Evolutionary conservation across 2,888 invertebrate genomes (phyloP).

Genomic region (Scaeva pyrastri): DNA sequence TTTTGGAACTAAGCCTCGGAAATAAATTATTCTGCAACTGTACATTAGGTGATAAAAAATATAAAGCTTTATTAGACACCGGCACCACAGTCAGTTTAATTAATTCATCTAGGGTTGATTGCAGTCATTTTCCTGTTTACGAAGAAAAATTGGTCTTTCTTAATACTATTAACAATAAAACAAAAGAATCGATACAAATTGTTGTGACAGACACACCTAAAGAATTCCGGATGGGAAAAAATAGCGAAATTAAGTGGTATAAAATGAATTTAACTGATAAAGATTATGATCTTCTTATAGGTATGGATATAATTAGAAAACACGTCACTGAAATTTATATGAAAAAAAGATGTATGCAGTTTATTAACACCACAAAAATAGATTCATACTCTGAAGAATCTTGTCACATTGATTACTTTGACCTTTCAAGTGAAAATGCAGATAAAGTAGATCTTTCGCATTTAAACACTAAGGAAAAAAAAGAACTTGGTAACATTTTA

Average conservation of each 20-base stretch:
- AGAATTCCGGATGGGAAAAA: constrained; percentile 3
- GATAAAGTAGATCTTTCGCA: neutral
- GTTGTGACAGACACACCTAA: neutral
- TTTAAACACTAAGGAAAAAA: neutral
- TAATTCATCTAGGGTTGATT: constrained; percentile 5
- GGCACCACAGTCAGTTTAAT: constrained; percentile 1
- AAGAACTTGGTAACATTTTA: neutral
- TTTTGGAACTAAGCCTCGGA: constrained; percentile 23
- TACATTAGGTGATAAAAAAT: constrained; percentile 12
- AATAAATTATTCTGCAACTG: constrained; percentile 10
- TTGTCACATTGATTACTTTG: neutral
- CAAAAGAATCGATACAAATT: neutral
- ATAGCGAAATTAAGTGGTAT: constrained; percentile 24
- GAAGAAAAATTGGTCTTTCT: neutral
- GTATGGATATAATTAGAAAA: constrained; percentile 5
- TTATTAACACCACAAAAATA: constrained; percentile 1
- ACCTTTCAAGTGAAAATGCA: neutral
- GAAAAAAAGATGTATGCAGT: neutral
- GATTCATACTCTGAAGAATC: constrained; percentile 25
- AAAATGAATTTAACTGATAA: constrained; percentile 16
- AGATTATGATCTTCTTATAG: constrained; percentile 4
- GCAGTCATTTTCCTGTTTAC: neutral
- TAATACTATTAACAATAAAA: neutral
- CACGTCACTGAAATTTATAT: constrained; percentile 1
- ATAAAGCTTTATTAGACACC: constrained; percentile 13